These are phyloP conservation scores for Hydrolagus colliei DNA, from an alignment of 2,797 vertebrate species.

Conservation along the genomic window DNA sequence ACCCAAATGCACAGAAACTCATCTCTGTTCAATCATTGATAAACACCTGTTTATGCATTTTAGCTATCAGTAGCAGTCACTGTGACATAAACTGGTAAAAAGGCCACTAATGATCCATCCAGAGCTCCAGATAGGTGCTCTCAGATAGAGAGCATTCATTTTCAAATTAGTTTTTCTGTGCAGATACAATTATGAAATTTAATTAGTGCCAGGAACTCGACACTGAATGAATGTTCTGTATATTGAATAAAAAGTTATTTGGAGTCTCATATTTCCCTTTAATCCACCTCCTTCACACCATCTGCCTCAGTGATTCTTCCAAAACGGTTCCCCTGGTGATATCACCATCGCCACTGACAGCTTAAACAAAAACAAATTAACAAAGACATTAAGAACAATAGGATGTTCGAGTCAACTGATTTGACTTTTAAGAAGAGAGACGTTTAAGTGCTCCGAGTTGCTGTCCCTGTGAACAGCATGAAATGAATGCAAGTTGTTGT, in stretches of 20 bases:
- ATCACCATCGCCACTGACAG: slow-evolving; percentile 3
- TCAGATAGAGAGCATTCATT: neutral
- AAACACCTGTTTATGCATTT: neutral
- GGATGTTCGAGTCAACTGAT: neutral
- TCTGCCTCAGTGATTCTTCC: slow-evolving; percentile 22
- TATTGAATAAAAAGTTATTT: neutral
- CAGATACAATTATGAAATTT: neutral
- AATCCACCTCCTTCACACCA: neutral
- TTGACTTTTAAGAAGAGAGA: neutral
- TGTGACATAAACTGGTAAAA: neutral
- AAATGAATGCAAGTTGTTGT: no score
- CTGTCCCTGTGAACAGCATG: no score
- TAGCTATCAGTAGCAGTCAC: neutral
- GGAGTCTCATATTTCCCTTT: neutral
- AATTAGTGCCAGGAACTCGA: neutral
- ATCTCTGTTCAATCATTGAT: neutral
- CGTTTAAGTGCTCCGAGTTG: no score
- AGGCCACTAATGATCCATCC: no score
- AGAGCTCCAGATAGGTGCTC: neutral
- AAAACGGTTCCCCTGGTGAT: slow-evolving; percentile 1
- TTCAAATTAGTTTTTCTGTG: neutral
- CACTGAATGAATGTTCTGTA: neutral
- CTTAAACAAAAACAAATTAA: neutral
- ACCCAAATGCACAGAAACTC: no score
- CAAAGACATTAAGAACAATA: neutral